Evolutionary conservation across 2,113 vertebrate species (phyloP).

Genomic region (Takifugu flavidus): DNA sequence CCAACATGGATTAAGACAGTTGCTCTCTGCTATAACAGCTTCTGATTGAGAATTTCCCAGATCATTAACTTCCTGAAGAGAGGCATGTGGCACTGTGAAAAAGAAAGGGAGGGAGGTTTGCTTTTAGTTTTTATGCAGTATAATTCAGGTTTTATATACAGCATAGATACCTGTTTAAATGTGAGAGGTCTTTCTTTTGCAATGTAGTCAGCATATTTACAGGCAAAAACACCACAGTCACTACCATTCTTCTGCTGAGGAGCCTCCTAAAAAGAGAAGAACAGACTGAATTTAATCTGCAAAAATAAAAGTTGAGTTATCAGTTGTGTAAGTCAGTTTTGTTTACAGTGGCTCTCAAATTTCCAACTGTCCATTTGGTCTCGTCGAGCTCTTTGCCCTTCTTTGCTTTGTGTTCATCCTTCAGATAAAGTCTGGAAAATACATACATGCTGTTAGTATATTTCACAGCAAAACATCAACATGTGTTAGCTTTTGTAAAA

Average conservation of each 20-base stretch:
- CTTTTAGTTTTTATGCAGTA: neutral
- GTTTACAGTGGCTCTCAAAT: conserved; percentile 78
- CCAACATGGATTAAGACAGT: conserved; percentile 1
- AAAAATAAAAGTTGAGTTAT: neutral
- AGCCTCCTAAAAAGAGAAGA: conserved; percentile 78
- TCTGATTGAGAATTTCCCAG: conserved; percentile 93
- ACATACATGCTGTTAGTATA: too few species aligned
- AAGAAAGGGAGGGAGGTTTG: conserved; percentile 9
- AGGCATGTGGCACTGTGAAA: conserved; percentile 85
- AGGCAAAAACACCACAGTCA: conserved; percentile 91
- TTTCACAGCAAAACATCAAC: neutral
- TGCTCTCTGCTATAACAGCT: conserved; percentile 75
- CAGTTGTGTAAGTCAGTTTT: neutral
- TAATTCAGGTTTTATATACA: rapidly evolving
- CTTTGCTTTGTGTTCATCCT: conserved; percentile 85
- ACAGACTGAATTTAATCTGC: neutral
- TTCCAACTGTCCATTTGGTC: conserved; percentile 82
- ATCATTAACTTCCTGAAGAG: conserved; percentile 90
- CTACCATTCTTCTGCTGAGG: conserved; percentile 89
- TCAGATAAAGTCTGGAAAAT: conserved; percentile 80
- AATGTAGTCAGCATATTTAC: conserved; percentile 91
- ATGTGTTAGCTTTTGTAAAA: neutral
- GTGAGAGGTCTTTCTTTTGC: conserved; percentile 80
- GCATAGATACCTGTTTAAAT: conserved; percentile 82
- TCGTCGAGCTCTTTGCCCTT: conserved; percentile 81